Base-by-base conservation (phyloP, 2,888 invertebrate genomes). In the Prosopocoilus inquinatus region DNA sequence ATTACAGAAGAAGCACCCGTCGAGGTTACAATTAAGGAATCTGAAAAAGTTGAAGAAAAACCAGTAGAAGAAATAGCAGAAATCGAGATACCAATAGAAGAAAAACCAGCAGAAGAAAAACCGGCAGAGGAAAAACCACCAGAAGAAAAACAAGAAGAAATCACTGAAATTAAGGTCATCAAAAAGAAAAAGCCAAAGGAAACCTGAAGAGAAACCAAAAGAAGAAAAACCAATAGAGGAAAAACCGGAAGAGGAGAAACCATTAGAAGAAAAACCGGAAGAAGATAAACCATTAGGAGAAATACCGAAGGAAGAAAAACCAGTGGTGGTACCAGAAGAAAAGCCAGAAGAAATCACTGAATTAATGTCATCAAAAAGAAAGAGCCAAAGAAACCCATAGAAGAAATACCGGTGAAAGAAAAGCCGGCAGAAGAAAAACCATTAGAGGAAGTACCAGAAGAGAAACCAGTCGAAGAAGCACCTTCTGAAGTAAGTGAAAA, bases 121-220 rank as follows among this genome's bases (percentile, higher is more conserved):
- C 20, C 2, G 33, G 47, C 44, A 12, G 38, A 47, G 49, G 59
- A 64, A 63, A 49, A 67, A 15, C 41, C 39, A 15, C 20, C 59
- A 53, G 46, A 41, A 55, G 45, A 52, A 9, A 55, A 47, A 2
- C 59, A 59, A 7, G 47, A 65, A 13, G 70, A 70, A 47, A 60
- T 66, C 48, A 54, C 64, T 47, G 66, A 74, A 66, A 67, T 72
- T 57, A 57, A 68, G 28, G 63, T 66, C 3, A 67, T 74, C 12
- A 71, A 67, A 70, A 80, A 59, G 20, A 53, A 51, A 72, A 75
- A 48, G 70, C 69, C 1, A 78, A 79, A 52, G 38, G n/a, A 47
- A 46, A 39, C 45, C 49, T 33, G 38, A 57, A 3, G 67, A 67
- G 54, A 58, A 67, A 50, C n/a, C 52, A 56, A 53, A 45, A 36